Percentiles rank a stretch among this genome's conserved stretches.
Conservation (phyloP, 2,113 vertebrate genomes). For the Lasiurus cinereus region DNA sequence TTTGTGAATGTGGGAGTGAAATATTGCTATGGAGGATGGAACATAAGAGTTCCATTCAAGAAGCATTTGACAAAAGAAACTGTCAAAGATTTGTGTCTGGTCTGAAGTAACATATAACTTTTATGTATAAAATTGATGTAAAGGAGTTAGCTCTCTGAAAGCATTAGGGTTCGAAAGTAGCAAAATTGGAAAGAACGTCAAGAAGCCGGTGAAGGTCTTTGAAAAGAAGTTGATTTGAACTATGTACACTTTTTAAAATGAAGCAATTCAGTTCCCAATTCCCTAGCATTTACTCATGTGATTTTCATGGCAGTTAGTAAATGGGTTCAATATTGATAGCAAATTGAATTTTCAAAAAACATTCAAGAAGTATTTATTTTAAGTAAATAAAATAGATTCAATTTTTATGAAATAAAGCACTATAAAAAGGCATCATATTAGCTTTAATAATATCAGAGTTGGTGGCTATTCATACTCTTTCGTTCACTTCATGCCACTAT, state of each 20-base stretch:
- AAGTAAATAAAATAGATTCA: slow-evolving; percentile 66
- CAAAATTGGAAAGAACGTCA: slow-evolving; percentile 59
- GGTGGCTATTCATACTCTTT: slow-evolving; percentile 57
- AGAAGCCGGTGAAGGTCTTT: slow-evolving; percentile 33
- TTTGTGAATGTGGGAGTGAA: slow-evolving; percentile 51
- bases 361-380: slow-evolving; percentile 63
- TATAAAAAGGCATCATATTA: slow-evolving; percentile 64
- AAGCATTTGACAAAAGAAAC: slow-evolving; percentile 46
- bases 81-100: slow-evolving; percentile 51
- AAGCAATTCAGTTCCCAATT: slow-evolving; percentile 71
- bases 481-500: slow-evolving; percentile 54
- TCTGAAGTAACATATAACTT: slow-evolving; percentile 47
- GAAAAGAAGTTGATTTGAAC: slow-evolving; percentile 73
- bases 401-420: slow-evolving; percentile 68
- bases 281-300: slow-evolving; percentile 71
- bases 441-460: slow-evolving; percentile 54
- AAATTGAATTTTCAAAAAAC: slow-evolving; percentile 76
- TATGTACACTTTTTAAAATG: slow-evolving; percentile 72
- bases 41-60: neutral
- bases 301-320: slow-evolving; percentile 65
- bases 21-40: slow-evolving; percentile 33
- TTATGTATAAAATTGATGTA: slow-evolving; percentile 72
- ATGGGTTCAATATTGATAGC: slow-evolving; percentile 67
- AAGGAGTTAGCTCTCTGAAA: slow-evolving; percentile 62
- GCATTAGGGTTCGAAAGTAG: neutral